A percentile compares a stretch with the other conserved stretches of the same genome.
Conservation (phyloP, 2,797 vertebrate genomes). For the Alcedo atthis region DNA sequence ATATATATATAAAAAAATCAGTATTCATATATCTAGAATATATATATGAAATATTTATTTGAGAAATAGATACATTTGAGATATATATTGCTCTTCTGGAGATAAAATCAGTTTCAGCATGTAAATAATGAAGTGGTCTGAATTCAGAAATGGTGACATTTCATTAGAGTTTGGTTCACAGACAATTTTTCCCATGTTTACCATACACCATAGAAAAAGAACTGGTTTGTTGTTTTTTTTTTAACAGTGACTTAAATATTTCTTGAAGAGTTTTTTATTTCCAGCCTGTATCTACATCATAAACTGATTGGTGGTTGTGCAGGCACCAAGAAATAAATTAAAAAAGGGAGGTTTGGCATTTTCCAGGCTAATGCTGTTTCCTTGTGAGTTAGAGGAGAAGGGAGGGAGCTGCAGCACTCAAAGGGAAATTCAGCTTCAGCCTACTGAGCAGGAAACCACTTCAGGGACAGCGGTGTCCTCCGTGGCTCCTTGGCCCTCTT, state of each 20-base stretch:
- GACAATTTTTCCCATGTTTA: not conserved
- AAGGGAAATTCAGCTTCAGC: not conserved
- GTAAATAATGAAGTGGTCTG: not conserved
- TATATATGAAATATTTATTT: not conserved
- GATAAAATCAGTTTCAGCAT: not conserved
- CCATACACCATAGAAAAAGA: not conserved
- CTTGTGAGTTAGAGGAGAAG: not conserved
- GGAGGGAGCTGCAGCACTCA: not conserved
- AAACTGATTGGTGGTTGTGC: not conserved
- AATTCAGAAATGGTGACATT: not conserved
- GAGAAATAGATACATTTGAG: not conserved
- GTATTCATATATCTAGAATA: not conserved
- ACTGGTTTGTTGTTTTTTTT: not conserved
- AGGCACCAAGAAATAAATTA: not conserved
- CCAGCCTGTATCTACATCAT: not conserved
- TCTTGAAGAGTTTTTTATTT: not conserved
- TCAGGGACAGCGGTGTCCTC: rapidly evolving
- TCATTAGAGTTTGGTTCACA: not conserved
- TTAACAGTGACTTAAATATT: not conserved
- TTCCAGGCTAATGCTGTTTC: not conserved
- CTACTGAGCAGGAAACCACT: not conserved
- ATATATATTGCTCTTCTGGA: not conserved
- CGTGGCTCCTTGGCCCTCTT: not conserved
- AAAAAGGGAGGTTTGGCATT: not conserved
- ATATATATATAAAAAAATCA: too few relatives aligned